Conservation (phyloP, 2,797 vertebrate species). For the Pelodytes ibericus region DNA sequence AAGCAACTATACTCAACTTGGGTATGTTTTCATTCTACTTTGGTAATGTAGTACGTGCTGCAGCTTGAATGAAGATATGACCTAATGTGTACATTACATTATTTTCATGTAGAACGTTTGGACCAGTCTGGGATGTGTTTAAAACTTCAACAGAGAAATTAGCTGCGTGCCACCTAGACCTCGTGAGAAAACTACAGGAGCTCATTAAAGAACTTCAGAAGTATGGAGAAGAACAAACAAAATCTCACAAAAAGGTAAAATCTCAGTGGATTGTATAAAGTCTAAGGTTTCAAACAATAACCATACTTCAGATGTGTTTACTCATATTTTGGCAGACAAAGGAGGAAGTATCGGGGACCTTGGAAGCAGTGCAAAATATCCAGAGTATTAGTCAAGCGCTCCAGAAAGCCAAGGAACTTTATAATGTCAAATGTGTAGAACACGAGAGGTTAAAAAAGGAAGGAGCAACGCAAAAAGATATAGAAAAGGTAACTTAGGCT, state of each 20-base stretch:
- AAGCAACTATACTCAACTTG: conserved; percentile 93
- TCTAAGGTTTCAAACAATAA: neutral
- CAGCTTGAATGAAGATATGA: neutral
- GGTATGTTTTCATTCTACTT: conserved; percentile 75
- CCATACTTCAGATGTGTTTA: conserved; percentile 34
- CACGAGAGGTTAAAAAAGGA: conserved; percentile 95
- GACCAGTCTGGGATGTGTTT: conserved; percentile 95
- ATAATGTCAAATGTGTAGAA: conserved; percentile 90
- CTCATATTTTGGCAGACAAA: conserved; percentile 83
- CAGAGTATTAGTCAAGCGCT: conserved; percentile 91
- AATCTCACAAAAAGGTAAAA: conserved; percentile 95
- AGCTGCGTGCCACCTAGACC: conserved; percentile 92
- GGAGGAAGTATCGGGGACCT: conserved; percentile 93
- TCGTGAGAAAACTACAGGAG: conserved; percentile 92
- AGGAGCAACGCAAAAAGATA: conserved; percentile 91
- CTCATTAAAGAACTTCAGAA: conserved; percentile 97
- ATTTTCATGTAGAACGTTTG: conserved; percentile 80
- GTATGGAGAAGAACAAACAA: conserved; percentile 95
- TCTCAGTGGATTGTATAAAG: conserved; percentile 2
- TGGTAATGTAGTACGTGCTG: neutral
- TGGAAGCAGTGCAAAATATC: conserved; percentile 95
- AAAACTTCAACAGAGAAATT: conserved; percentile 95
- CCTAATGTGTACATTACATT: neutral
- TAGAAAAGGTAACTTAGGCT: conserved; percentile 86
- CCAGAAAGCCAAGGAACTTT: conserved; percentile 95